Conservation (phyloP, 2,797 vertebrate species). For the Mormyrops boulengeri region DNA sequence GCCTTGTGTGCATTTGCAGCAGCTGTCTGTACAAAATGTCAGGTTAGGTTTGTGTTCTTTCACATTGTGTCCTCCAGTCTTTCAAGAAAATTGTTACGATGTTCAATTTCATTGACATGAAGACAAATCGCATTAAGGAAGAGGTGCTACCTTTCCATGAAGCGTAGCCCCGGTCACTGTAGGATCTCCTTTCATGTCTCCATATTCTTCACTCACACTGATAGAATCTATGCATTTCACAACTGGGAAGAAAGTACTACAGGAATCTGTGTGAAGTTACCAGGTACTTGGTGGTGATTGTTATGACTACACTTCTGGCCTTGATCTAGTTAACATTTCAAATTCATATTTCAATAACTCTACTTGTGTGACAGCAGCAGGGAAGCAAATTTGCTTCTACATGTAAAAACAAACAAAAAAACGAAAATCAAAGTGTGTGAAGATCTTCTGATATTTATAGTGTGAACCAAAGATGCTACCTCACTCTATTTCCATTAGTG, state of each 20-base stretch:
- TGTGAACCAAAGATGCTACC: slow-evolving; percentile 99
- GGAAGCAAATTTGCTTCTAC: slow-evolving; percentile 74
- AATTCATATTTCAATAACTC: slow-evolving; percentile 69
- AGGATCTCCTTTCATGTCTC: background rate
- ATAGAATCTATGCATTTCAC: slow-evolving; percentile 83
- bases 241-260: slow-evolving; percentile 95
- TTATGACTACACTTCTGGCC: slow-evolving; percentile 58
- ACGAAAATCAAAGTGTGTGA: slow-evolving; percentile 59
- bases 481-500: slow-evolving; percentile 96
- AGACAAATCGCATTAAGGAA: background rate
- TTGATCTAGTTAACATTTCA: slow-evolving; percentile 75
- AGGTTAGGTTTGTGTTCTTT: background rate
- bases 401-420: slow-evolving; percentile 52
- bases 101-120: background rate
- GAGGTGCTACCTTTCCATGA: background rate
- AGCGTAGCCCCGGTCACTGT: background rate
- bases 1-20: background rate
- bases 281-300: slow-evolving; percentile 48
- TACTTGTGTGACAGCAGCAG: slow-evolving; percentile 67
- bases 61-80: background rate
- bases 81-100: background rate
- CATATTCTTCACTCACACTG: background rate
- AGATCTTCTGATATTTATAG: slow-evolving; percentile 96
- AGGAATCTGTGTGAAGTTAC: slow-evolving; percentile 47
- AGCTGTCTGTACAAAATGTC: background rate